Evolutionary conservation across 2,888 invertebrate species (phyloP).

Genomic region (Spodoptera exigua): DNA sequence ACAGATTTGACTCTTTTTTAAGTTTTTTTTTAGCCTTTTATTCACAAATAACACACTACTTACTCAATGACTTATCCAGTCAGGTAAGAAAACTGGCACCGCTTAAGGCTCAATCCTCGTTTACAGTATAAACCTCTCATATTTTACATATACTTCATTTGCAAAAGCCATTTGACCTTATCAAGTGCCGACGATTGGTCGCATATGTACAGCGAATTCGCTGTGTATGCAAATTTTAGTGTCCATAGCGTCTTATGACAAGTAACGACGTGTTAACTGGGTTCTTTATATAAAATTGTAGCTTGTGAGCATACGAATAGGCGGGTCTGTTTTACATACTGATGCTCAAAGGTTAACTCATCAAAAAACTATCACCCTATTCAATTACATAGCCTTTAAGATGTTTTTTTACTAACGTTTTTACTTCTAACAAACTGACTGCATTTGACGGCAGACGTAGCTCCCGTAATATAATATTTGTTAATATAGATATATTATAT

Average conservation of each 20-base stretch:
- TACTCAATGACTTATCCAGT: no score
- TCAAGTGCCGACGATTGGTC: constrained; percentile 5
- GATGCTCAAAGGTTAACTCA: constrained; percentile 2
- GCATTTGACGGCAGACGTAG: no score
- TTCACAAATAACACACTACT: no score
- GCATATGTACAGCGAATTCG: constrained; percentile 1
- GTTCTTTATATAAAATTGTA: constrained; percentile 15
- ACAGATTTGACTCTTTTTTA: no score
- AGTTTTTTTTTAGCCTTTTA: no score
- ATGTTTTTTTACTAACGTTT: no score
- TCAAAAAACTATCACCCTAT: no score
- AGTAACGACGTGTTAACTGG: constrained; percentile 39
- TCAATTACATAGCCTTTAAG: no score
- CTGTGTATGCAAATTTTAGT: constrained; percentile 37
- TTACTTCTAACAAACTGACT: no score
- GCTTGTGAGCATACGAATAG: constrained; percentile 16
- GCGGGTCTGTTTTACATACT: constrained; percentile 19
- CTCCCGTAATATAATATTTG: no score
- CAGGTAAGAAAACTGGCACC: neutral
- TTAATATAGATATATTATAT: no score
- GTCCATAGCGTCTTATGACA: constrained; percentile 18
- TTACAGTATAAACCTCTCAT: constrained; percentile 21
- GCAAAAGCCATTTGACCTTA: constrained; percentile 20
- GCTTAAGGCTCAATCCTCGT: constrained; percentile 23
- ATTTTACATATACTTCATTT: constrained; percentile 23